Conservation (phyloP, 2,888 invertebrate genomes). For the Heliconius cydno region DNA sequence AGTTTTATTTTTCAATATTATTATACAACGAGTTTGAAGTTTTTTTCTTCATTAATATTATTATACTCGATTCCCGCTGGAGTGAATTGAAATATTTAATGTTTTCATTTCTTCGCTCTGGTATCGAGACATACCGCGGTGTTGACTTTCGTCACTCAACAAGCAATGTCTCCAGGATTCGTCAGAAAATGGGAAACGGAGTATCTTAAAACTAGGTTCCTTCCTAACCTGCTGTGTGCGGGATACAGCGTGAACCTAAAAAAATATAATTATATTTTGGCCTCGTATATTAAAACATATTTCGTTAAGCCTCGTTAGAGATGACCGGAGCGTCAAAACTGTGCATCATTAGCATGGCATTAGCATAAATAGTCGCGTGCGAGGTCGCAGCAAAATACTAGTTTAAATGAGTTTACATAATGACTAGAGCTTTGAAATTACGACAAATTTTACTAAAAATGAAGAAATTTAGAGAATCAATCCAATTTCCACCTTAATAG, state of each 20-base stretch:
- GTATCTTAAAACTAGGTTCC: too few species aligned
- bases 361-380: slow-evolving; percentile 43
- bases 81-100: too few species aligned
- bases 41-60: too few species aligned
- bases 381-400: slow-evolving; percentile 39
- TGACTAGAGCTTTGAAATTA: slow-evolving; percentile 19
- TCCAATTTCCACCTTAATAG: neutral
- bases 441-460: neutral
- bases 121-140: too few species aligned
- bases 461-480: neutral
- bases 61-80: neutral
- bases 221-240: too few species aligned
- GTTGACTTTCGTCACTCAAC: too few species aligned
- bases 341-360: slow-evolving; percentile 44
- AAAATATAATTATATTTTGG: slow-evolving; percentile 20
- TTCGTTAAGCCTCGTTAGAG: slow-evolving; percentile 39
- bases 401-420: slow-evolving; percentile 40
- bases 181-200: too few species aligned
- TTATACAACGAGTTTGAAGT: neutral
- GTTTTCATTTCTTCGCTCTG: too few species aligned
- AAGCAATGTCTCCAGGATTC: too few species aligned
- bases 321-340: slow-evolving; percentile 44
- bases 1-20: neutral
- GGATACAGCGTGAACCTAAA: too few species aligned
- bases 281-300: slow-evolving; percentile 37